These are phyloP conservation scores for Zalophus californianus DNA, from an alignment of 2,797 vertebrate species.

Conservation along the genomic window DNA sequence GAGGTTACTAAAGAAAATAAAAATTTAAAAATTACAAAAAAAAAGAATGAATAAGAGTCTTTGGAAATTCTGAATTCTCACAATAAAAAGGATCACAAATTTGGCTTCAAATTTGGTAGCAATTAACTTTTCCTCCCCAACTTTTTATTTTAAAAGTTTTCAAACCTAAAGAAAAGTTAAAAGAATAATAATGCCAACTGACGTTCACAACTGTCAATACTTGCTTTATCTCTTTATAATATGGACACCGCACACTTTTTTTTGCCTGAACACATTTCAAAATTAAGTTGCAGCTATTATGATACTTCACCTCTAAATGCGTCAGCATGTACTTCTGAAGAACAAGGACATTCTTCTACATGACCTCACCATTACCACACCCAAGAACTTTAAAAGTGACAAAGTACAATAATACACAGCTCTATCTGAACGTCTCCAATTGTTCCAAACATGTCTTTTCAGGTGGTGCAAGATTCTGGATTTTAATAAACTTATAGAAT, in stretches of 20 bases:
- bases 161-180: not conserved
- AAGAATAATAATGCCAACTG: not conserved
- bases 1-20: not conserved
- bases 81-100: conserved; percentile 9
- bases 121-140: not conserved
- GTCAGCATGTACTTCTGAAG: not conserved
- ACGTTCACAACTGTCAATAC: not conserved
- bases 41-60: not conserved
- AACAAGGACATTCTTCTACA: not conserved
- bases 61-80: not conserved
- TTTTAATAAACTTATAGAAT: not conserved
- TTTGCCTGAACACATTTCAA: not conserved
- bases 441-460: not conserved
- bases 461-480: not conserved
- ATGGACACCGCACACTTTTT: not conserved
- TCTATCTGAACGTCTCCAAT: not conserved
- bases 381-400: not conserved
- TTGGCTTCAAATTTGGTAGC: not conserved
- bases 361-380: not conserved
- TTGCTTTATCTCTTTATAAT: not conserved
- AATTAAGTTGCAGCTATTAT: not conserved
- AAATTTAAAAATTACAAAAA: not conserved
- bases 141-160: not conserved
- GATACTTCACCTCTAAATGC: not conserved
- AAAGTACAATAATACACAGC: not conserved